phyloP scores from a whole-genome alignment of 2,888 invertebrate species.

The Folsomia manolachei region DNA sequence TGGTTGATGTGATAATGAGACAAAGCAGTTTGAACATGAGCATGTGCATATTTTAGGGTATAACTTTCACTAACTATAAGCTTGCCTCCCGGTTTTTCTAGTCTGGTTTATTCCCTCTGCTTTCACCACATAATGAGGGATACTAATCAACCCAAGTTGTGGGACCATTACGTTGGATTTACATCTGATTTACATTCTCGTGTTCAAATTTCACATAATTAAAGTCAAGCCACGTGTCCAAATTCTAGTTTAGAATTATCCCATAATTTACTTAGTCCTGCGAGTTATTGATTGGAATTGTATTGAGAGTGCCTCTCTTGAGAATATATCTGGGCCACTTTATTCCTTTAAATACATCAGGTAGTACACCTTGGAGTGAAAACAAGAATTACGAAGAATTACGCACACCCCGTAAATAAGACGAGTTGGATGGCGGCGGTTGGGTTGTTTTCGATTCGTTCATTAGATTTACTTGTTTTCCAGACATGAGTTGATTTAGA shows the following conservation, averaged over 20 bases:
- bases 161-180: neutral
- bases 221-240: neutral
- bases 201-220: neutral
- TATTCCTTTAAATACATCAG: no score
- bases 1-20: slow-evolving; percentile 32
- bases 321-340: no score
- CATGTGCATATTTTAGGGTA: no score
- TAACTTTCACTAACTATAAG: neutral
- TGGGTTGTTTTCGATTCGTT: neutral
- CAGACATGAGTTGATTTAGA: neutral
- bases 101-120: no score
- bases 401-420: no score
- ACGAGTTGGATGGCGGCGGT: no score
- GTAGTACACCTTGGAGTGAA: no score
- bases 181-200: neutral
- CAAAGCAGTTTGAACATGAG: neutral
- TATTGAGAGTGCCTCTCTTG: no score
- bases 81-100: neutral
- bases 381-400: no score
- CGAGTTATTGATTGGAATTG: no score
- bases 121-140: neutral
- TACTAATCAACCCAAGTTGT: neutral
- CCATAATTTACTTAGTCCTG: no score
- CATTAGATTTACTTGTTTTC: neutral
- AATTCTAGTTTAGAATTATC: no score